Percentiles rank a stretch among this genome's conserved stretches.
Conservation (phyloP, 2,888 invertebrate genomes). For the Chrysolina americana region DNA sequence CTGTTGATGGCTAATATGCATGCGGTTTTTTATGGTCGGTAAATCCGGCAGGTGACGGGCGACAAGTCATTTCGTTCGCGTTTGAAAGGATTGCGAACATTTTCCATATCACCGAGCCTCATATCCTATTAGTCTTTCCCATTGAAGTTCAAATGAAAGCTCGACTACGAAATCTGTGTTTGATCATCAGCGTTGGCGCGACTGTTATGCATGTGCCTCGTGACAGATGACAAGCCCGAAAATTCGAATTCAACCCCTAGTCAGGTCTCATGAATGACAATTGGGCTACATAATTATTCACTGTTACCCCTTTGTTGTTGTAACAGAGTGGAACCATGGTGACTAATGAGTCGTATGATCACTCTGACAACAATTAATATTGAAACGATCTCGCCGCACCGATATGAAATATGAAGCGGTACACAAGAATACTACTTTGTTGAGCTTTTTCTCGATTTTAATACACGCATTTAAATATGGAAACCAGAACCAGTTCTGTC, state of each 20-base stretch:
- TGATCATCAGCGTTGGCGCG: slow-evolving; percentile 7
- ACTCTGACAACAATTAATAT: slow-evolving; percentile 14
- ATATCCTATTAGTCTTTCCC: slow-evolving; percentile 7
- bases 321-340: slow-evolving; percentile 40
- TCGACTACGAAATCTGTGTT: background rate
- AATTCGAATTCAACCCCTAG: slow-evolving; percentile 26
- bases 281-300: slow-evolving; percentile 43
- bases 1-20: no score
- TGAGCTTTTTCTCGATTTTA: no score
- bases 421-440: no score
- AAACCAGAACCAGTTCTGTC: no score
- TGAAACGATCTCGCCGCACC: background rate
- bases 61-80: slow-evolving; percentile 7
- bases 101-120: slow-evolving; percentile 12
- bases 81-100: background rate
- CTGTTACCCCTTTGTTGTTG: slow-evolving; percentile 41
- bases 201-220: slow-evolving; percentile 14
- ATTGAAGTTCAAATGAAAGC: background rate
- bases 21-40: no score
- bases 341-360: slow-evolving; percentile 24
- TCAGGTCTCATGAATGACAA: slow-evolving; percentile 40
- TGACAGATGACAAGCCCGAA: slow-evolving; percentile 39
- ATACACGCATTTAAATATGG: no score
- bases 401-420: no score
- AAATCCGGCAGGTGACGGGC: slow-evolving; percentile 6